Evolutionary conservation across 2,888 invertebrate genomes (phyloP).

Genomic region (Protodeltote pygarga): DNA sequence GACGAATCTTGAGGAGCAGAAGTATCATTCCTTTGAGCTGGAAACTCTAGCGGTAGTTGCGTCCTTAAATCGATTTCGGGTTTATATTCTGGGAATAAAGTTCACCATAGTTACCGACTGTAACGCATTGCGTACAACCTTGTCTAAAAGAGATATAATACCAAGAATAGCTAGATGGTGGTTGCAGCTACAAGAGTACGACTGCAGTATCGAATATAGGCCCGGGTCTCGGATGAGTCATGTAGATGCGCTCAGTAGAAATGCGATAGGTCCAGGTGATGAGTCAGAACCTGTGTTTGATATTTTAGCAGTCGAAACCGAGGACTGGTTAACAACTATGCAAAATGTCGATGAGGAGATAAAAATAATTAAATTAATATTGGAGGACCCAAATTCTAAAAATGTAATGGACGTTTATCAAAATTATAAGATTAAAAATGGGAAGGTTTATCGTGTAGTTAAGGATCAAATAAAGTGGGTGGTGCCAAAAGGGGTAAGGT

Average conservation of each 20-base stretch:
- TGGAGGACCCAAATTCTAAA: no score
- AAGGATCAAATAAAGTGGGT: no score
- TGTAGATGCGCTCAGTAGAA: constrained; percentile 52
- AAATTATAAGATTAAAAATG: no score
- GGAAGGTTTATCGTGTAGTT: no score
- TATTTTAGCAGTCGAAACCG: background rate
- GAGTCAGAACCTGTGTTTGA: background rate
- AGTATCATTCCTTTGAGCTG: background rate
- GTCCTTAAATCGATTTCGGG: background rate
- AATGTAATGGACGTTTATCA: no score
- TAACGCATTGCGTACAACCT: constrained; percentile 38
- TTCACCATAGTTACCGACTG: constrained; percentile 1
- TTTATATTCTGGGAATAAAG: background rate
- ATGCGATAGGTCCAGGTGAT: constrained; percentile 10
- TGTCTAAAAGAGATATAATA: constrained; percentile 26
- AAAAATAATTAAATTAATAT: background rate
- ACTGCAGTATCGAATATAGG: constrained; percentile 50
- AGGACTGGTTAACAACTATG: constrained; percentile 20
- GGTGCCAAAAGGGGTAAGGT: no score
- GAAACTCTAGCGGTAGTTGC: background rate
- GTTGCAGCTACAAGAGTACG: no score
- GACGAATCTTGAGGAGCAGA: background rate
- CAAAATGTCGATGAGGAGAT: background rate
- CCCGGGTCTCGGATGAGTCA: constrained; percentile 42
- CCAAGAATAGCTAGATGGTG: no score